These are phyloP conservation scores for Machaerirhynchus nigripectus DNA, from an alignment of 2,113 vertebrate genomes.

Conservation along the genomic window DNA sequence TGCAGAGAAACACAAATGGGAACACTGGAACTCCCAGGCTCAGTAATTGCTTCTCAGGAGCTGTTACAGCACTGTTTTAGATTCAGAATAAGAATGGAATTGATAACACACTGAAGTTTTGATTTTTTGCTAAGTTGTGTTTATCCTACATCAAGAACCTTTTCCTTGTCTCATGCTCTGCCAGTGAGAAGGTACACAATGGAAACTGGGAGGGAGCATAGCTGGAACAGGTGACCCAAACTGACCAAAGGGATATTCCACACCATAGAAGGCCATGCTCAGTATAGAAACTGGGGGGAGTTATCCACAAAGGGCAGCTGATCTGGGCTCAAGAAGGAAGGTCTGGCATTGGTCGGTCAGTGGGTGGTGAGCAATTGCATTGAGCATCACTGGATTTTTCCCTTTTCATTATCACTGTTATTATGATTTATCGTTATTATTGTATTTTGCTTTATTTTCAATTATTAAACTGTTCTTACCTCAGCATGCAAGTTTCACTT, in stretches of 20 bases:
- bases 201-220: not conserved
- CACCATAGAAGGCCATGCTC: no score
- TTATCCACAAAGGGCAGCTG: not conserved
- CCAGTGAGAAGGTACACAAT: not conserved
- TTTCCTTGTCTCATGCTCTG: not conserved
- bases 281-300: not conserved
- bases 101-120: not conserved
- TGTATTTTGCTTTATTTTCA: not conserved
- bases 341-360: accelerated
- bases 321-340: not conserved
- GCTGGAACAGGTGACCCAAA: not conserved
- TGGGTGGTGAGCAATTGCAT: not conserved
- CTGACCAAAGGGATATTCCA: not conserved
- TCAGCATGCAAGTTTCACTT: not conserved
- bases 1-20: not conserved
- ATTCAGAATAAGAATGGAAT: not conserved
- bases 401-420: not conserved
- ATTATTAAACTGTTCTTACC: not conserved
- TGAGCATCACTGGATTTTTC: not conserved
- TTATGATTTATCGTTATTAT: not conserved
- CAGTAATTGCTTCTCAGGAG: not conserved
- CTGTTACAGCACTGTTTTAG: not conserved
- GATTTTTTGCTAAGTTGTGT: not conserved
- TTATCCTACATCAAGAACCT: not conserved
- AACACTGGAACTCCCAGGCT: not conserved